phyloP scores from a whole-genome alignment of 2,113 vertebrate genomes.

The Notechis scutatus region DNA sequence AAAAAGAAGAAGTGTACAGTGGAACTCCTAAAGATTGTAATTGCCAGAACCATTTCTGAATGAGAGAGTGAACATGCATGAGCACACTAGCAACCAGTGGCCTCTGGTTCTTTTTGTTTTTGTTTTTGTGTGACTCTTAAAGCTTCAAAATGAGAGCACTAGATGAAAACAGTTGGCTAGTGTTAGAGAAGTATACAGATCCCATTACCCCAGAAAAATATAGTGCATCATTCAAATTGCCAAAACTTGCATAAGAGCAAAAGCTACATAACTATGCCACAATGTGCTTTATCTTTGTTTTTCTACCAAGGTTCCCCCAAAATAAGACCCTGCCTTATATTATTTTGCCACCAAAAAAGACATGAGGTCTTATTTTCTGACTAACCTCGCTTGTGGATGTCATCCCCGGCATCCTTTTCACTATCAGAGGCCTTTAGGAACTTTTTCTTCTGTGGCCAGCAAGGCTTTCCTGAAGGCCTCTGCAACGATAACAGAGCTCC shows the following conservation, averaged over 20 bases:
- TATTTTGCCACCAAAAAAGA: no score
- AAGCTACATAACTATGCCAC: neutral
- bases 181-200: neutral
- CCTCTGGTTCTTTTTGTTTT: neutral
- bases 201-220: neutral
- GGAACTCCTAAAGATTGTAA: neutral
- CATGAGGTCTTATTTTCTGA: no score
- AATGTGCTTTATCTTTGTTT: neutral
- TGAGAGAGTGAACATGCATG: neutral
- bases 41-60: neutral
- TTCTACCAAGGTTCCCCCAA: neutral
- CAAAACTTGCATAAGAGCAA: neutral
- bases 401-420: no score
- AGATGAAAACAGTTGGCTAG: neutral
- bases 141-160: neutral
- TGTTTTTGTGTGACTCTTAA: neutral
- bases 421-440: no score
- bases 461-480: no score
- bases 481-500: no score
- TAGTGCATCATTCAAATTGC: neutral
- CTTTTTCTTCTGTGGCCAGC: no score
- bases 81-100: neutral
- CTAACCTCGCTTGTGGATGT: no score
- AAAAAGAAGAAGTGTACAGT: neutral
- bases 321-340: no score